Conservation (phyloP, 2,113 vertebrate genomes). For the Gallinago jamesoni region DNA sequence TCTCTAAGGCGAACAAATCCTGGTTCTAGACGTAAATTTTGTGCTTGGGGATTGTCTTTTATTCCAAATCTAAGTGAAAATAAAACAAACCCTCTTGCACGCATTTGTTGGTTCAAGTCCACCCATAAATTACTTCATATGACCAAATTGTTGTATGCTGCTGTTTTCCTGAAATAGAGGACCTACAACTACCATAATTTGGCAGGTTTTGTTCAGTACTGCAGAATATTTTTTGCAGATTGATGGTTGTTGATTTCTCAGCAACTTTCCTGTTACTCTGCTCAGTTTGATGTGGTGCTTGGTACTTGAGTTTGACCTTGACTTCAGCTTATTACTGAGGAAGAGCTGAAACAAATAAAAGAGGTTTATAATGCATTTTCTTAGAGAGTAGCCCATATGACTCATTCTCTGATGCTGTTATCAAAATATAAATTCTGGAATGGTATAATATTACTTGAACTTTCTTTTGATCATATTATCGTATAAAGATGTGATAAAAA, state of each 20-base stretch:
- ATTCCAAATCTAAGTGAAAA: not conserved
- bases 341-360: not conserved
- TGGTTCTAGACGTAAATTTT: not conserved
- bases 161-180: not conserved
- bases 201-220: not conserved
- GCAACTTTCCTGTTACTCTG: not conserved
- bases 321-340: not conserved
- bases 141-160: not conserved
- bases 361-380: not conserved
- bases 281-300: not conserved
- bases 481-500: not conserved
- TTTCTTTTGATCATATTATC: not conserved
- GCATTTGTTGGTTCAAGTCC: not conserved
- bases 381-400: not conserved
- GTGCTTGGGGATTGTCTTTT: not conserved
- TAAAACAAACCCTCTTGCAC: rapidly evolving
- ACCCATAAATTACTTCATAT: not conserved
- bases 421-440: not conserved
- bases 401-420: not conserved
- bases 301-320: not conserved
- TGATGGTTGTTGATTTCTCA: not conserved
- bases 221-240: not conserved
- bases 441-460: not conserved
- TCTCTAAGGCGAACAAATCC: not conserved
- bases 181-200: not conserved